Evolutionary conservation across 2,888 invertebrate species (phyloP).

Genomic region (Drosophila subsilvestris): DNA sequence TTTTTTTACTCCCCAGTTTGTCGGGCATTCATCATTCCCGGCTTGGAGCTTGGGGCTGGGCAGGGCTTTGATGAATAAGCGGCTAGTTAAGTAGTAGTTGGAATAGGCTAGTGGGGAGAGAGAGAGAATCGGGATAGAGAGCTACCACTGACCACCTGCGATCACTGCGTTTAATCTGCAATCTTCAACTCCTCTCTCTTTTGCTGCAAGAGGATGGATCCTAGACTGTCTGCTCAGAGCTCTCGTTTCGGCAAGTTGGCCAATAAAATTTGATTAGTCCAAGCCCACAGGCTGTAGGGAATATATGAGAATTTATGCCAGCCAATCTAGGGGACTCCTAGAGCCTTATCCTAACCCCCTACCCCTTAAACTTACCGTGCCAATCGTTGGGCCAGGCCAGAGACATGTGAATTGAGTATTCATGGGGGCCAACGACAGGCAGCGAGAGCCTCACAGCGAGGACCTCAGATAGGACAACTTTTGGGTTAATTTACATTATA

Average conservation of each 20-base stretch:
- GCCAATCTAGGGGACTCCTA: slow-evolving; percentile 11
- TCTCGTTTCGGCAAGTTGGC: slow-evolving; percentile 44
- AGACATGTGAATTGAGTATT: slow-evolving; percentile 63
- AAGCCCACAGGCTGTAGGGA: slow-evolving; percentile 45
- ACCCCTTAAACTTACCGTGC: not conserved
- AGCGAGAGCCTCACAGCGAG: slow-evolving; percentile 34
- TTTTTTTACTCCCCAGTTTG: slow-evolving; percentile 50
- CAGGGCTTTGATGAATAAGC: slow-evolving; percentile 61
- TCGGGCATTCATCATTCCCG: slow-evolving; percentile 67
- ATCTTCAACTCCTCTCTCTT: slow-evolving; percentile 1
- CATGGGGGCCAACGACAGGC: slow-evolving; percentile 51
- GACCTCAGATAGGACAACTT: slow-evolving; percentile 66
- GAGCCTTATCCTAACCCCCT: not conserved
- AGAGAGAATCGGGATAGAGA: not conserved
- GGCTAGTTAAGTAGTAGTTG: slow-evolving; percentile 56
- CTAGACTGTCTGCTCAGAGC: slow-evolving; percentile 15
- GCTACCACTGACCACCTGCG: slow-evolving; percentile 46
- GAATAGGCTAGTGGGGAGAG: not conserved
- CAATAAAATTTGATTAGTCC: slow-evolving; percentile 75
- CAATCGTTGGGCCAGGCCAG: not conserved
- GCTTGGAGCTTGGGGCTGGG: slow-evolving; percentile 23
- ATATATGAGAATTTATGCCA: slow-evolving; percentile 62
- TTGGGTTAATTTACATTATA: slow-evolving; percentile 80
- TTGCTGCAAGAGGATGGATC: no score
- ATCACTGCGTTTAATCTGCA: slow-evolving; percentile 60